phyloP scores from a whole-genome alignment of 2,888 invertebrate species.

The Aspidapion aeneum region DNA sequence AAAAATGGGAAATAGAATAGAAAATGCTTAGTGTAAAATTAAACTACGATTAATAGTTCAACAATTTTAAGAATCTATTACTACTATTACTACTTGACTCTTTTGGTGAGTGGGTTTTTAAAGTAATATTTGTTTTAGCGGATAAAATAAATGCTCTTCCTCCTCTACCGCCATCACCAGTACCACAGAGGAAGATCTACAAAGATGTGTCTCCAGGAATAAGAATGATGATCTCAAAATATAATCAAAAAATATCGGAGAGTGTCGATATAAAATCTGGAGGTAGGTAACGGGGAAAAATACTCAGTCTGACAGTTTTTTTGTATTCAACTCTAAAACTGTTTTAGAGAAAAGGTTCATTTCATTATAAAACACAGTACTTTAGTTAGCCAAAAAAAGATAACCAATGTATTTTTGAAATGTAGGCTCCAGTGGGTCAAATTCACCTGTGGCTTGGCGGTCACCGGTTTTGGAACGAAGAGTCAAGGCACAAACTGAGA shows the following conservation, averaged over 20 bases:
- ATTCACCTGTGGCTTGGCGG: slow-evolving; percentile 60
- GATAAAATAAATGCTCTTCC: slow-evolving; percentile 34
- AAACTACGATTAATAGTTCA: too few relatives aligned
- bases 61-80: too few relatives aligned
- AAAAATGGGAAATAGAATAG: too few relatives aligned
- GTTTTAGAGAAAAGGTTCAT: too few relatives aligned
- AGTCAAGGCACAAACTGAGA: slow-evolving; percentile 52
- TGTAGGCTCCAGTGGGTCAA: slow-evolving; percentile 58
- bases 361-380: too few relatives aligned
- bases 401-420: neutral
- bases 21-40: too few relatives aligned
- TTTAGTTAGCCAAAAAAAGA: too few relatives aligned
- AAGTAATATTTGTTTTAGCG: neutral
- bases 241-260: slow-evolving; percentile 63
- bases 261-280: slow-evolving; percentile 45
- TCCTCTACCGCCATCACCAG: slow-evolving; percentile 59
- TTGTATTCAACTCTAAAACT: too few relatives aligned
- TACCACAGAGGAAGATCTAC: slow-evolving; percentile 51
- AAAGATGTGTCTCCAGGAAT: slow-evolving; percentile 70
- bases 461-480: slow-evolving; percentile 61
- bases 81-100: too few relatives aligned
- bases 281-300: neutral
- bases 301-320: too few relatives aligned
- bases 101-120: too few relatives aligned
- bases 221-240: slow-evolving; percentile 65